Evolutionary conservation across 2,888 invertebrate species (phyloP), one percentile per base, ranked within the genome.

Genomic region (Eupithecia exiguata): DNA sequence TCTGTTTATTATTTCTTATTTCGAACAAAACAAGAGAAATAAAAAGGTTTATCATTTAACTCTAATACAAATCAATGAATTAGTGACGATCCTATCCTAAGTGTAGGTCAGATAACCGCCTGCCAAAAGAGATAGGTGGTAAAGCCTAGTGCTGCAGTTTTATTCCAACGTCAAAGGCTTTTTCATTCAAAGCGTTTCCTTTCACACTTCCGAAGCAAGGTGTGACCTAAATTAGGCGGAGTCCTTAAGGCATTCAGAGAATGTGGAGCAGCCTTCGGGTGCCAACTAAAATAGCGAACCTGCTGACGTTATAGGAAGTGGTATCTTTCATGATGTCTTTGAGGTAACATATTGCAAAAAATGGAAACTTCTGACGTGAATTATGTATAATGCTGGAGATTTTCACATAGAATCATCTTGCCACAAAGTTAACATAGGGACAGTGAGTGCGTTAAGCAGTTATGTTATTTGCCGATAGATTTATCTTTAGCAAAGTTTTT

Each of bases 201-300:
- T 74, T 63, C 70, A 75, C 74, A 80, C 78, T 70, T 72, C 75
- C 66, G 25, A 63, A 76, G 75, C 73, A 70, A 76, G 79, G 79
- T 83, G 85, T 86, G 89, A 89, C 89, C 89, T 83, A 87, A 88
- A 89, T 89, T 83, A 84, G 79, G 81, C 77, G 82, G 77, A 84
- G 84, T 88, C 88, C 89, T 89, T 85, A 38, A 71, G 80, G 79
- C 84, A 84, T 87, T 84, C 80, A 86, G 72, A 79, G 80, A 79
- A 84, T 82, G 78, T 84, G 81, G 86, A 84, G 74, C 82, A 80
- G 72, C 80, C 81, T 78, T 58, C 72, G 70, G 83, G 84, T 81
- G 68, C 40, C 77, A 74, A 68, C 71, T 78, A 79, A 73, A 75
- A 77, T 75, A 75, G 70, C 68, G 67, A 62, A 49, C 71, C 43